A percentile compares a stretch with the other conserved stretches of the same genome.
These are phyloP conservation scores for Athalia circularis DNA, from an alignment of 2,888 invertebrate species.

Conservation along the genomic window DNA sequence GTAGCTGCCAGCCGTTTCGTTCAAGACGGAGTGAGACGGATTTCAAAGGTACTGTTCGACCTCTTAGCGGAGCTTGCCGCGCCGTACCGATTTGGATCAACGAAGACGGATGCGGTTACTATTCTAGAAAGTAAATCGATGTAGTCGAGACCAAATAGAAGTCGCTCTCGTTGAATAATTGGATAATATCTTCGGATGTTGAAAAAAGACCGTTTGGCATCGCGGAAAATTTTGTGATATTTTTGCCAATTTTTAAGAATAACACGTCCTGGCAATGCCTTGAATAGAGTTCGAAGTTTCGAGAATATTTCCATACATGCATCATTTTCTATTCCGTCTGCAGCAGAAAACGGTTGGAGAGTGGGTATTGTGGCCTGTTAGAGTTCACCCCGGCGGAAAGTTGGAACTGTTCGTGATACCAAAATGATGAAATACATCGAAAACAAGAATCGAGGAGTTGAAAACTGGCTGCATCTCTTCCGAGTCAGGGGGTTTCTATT, in stretches of 20 bases:
- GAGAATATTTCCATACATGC: too few relatives aligned
- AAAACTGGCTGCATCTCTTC: neutral
- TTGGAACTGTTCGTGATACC: neutral
- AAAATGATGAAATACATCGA: neutral
- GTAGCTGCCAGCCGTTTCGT: constrained; percentile 7
- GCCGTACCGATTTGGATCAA: constrained; percentile 25
- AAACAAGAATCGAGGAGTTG: neutral
- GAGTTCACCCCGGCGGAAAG: constrained; percentile 1
- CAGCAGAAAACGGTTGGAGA: too few relatives aligned
- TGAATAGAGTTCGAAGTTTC: too few relatives aligned
- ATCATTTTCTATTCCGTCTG: too few relatives aligned
- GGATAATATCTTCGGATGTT: too few relatives aligned
- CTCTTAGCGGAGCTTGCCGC: neutral
- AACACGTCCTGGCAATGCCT: too few relatives aligned
- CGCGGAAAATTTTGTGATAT: too few relatives aligned
- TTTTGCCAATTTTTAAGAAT: too few relatives aligned
- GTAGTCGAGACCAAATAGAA: too few relatives aligned
- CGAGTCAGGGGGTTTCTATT: too few relatives aligned
- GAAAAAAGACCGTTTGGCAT: too few relatives aligned
- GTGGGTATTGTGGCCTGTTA: neutral
- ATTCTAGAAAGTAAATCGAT: constrained; percentile 9
- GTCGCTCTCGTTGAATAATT: too few relatives aligned
- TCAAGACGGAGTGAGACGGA: constrained; percentile 34
- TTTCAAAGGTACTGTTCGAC: constrained; percentile 13
- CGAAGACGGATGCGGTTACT: constrained; percentile 34